Evolutionary conservation across 2,888 invertebrate species (phyloP).

Genomic region (Branchinecta sandiegonensis): DNA sequence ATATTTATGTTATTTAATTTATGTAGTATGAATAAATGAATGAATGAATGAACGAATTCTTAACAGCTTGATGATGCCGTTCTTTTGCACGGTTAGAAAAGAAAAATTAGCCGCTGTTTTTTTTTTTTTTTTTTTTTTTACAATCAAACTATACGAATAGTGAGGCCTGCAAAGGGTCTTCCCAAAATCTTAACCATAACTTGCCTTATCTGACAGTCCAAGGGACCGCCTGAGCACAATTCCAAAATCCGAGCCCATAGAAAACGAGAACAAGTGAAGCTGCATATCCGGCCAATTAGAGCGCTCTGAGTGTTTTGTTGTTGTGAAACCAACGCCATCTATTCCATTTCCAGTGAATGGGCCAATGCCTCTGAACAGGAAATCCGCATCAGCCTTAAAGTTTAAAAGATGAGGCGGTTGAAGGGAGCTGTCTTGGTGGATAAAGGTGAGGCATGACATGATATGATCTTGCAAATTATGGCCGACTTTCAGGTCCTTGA

Average conservation of each 20-base stretch:
- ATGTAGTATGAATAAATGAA: no score
- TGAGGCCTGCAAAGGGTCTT: no score
- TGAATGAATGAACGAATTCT: no score
- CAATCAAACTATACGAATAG: no score
- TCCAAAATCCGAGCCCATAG: conserved; percentile 19
- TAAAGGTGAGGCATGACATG: conserved; percentile 12
- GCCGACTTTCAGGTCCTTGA: conserved; percentile 20
- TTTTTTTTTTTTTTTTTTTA: no score
- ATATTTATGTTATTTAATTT: no score
- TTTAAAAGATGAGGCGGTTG: conserved; percentile 19
- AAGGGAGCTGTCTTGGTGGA: conserved; percentile 22
- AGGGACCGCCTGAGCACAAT: not conserved
- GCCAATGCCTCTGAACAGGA: conserved; percentile 18
- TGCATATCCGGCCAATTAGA: conserved; percentile 24
- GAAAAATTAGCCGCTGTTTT: no score
- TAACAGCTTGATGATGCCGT: no score
- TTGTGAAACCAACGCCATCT: conserved; percentile 21
- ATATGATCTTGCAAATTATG: conserved; percentile 23
- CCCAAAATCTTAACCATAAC: not conserved
- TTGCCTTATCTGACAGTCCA: conserved; percentile 18
- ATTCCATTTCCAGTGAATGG: conserved; percentile 22
- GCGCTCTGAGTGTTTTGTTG: conserved; percentile 17
- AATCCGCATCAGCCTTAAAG: conserved; percentile 16
- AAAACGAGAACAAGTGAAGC: conserved; percentile 21
- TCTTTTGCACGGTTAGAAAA: no score